phyloP scores from a whole-genome alignment of 2,888 invertebrate species.

The Lypha dubia region DNA sequence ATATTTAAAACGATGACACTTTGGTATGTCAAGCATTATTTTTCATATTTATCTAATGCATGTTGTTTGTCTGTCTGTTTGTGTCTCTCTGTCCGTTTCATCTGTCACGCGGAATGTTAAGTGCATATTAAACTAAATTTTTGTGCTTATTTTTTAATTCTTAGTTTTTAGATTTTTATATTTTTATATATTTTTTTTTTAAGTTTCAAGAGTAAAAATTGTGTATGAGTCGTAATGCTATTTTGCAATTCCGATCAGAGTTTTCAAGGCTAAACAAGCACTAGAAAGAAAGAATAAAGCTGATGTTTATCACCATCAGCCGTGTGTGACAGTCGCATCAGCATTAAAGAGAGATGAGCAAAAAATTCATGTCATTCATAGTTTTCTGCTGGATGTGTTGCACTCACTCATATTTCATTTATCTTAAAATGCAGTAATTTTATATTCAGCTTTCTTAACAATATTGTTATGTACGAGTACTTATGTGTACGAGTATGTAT shows the following conservation, averaged over 20 bases:
- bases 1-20: slow-evolving; percentile 54
- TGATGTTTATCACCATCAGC: slow-evolving; percentile 51
- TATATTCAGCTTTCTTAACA: slow-evolving; percentile 1
- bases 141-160: neutral
- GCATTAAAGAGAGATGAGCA: neutral
- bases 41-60: slow-evolving; percentile 37
- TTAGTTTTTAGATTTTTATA: neutral
- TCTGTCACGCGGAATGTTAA: slow-evolving; percentile 47
- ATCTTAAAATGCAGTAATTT: neutral
- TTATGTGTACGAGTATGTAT: too few species aligned
- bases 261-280: slow-evolving; percentile 63
- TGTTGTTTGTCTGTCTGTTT: neutral
- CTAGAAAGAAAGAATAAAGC: slow-evolving; percentile 15
- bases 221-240: neutral
- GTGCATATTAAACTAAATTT: slow-evolving; percentile 66
- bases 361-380: slow-evolving; percentile 35
- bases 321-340: neutral
- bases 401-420: neutral
- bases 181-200: too few species aligned
- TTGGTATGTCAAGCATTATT: slow-evolving; percentile 48
- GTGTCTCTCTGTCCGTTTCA: slow-evolving; percentile 3
- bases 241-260: slow-evolving; percentile 23
- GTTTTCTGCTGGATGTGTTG: slow-evolving; percentile 29
- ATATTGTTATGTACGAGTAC: neutral
- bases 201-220: neutral